Percentiles rank a stretch among this genome's conserved stretches.
These are phyloP conservation scores for Agapetus fuscipes DNA, from an alignment of 2,888 invertebrate genomes.

Conservation along the genomic window DNA sequence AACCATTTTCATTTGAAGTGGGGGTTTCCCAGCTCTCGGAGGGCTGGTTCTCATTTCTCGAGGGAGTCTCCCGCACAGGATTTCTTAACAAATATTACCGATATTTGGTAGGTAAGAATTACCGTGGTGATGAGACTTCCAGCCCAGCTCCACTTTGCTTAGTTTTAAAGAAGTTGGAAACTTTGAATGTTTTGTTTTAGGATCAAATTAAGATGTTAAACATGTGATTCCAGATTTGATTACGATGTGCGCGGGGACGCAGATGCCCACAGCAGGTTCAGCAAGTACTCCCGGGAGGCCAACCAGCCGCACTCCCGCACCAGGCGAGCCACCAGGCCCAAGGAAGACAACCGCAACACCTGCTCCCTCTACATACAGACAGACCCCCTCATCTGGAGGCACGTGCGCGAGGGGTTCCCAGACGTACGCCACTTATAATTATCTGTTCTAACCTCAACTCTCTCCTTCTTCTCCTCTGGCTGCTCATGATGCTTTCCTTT, in stretches of 20 bases:
- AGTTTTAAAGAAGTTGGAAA: too few relatives aligned
- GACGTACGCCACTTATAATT: conserved; percentile 52
- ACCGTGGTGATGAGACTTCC: too few relatives aligned
- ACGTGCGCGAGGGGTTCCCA: conserved; percentile 73
- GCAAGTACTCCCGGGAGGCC: conserved; percentile 69
- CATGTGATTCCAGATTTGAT: conserved; percentile 15
- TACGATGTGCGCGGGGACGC: conserved; percentile 9
- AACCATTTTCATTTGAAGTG: too few relatives aligned
- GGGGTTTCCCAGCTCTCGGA: too few relatives aligned
- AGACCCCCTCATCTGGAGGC: conserved; percentile 95
- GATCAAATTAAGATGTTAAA: neutral
- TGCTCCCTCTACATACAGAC: conserved; percentile 97
- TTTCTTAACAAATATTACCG: too few relatives aligned
- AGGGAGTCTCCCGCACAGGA: too few relatives aligned
- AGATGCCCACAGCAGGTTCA: conserved; percentile 8
- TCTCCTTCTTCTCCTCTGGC: neutral
- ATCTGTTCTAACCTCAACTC: neutral
- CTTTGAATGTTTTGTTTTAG: neutral
- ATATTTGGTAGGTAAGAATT: too few relatives aligned
- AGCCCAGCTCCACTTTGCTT: too few relatives aligned
- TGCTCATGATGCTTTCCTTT: too few relatives aligned
- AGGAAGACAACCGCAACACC: conserved; percentile 72
- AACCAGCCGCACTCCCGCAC: conserved; percentile 48
- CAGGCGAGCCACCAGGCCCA: conserved; percentile 47
- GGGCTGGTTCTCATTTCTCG: too few relatives aligned